These are phyloP conservation scores for Holocentrus rufus DNA, from an alignment of 2,797 vertebrate genomes.

Conservation along the genomic window DNA sequence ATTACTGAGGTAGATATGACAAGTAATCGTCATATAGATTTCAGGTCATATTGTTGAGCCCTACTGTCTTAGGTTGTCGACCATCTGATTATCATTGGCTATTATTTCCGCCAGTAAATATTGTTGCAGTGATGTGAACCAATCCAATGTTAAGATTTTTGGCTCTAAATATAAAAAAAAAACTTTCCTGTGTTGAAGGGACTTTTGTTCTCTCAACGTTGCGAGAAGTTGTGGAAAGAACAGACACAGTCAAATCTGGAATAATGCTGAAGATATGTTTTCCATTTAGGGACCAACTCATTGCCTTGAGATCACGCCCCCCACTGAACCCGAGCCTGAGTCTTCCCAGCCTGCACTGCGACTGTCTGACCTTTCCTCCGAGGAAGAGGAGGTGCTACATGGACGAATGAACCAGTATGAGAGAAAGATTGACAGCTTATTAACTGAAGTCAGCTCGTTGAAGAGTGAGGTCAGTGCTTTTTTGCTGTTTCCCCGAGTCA, in stretches of 20 bases:
- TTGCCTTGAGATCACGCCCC: conserved; percentile 81
- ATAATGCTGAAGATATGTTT: conserved; percentile 15
- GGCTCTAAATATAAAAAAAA: too few relatives aligned
- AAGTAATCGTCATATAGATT: too few relatives aligned
- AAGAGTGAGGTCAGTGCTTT: conserved; percentile 86
- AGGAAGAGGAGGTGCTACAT: conserved; percentile 85
- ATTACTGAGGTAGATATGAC: too few relatives aligned
- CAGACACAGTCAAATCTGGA: neutral
- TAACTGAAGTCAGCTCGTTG: conserved; percentile 88
- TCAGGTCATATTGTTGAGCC: too few relatives aligned
- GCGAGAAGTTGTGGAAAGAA: neutral
- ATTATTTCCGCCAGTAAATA: too few relatives aligned
- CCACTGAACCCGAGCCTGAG: conserved; percentile 73
- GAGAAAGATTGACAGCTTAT: conserved; percentile 88
- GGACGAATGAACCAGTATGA: conserved; percentile 87
- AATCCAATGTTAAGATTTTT: too few relatives aligned
- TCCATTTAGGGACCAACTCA: conserved; percentile 83
- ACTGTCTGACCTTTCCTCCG: conserved; percentile 88
- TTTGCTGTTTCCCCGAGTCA: too few relatives aligned
- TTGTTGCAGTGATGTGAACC: too few relatives aligned
- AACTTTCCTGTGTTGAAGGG: too few relatives aligned
- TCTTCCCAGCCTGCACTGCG: conserved; percentile 80
- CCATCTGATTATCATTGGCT: too few relatives aligned
- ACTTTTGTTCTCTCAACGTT: neutral
- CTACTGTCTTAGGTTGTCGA: too few relatives aligned